Percentiles rank a stretch among this genome's conserved stretches.
These are phyloP conservation scores for mouse (Mus musculus) DNA, from an alignment of 2,113 vertebrate species.

Conservation along the genomic window GRCm39 chr1:179885001-179885500, in stretches of 20 bases:
- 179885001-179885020: not conserved
- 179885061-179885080: not conserved
- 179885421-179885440: not conserved
- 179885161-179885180: not conserved
- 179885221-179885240: not conserved
- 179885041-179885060: not conserved
- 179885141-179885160: not conserved
- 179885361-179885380: not conserved
- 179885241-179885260: not conserved
- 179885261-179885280: not conserved
- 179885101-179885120: not conserved
- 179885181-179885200: not conserved
- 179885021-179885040: not conserved
- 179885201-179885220: not conserved
- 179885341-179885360: not conserved
- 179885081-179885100: not conserved
- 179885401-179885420: not conserved
- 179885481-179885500: not conserved
- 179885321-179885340: not conserved
- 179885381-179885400: not conserved
- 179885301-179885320: not conserved
- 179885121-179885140: not conserved
- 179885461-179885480: not conserved
- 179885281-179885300: not conserved
- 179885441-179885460: too few relatives aligned